A percentile compares a stretch with the other conserved stretches of the same genome.
These are phyloP conservation scores for Drosophila monieri DNA, from an alignment of 2,888 invertebrate genomes.

Conservation along the genomic window DNA sequence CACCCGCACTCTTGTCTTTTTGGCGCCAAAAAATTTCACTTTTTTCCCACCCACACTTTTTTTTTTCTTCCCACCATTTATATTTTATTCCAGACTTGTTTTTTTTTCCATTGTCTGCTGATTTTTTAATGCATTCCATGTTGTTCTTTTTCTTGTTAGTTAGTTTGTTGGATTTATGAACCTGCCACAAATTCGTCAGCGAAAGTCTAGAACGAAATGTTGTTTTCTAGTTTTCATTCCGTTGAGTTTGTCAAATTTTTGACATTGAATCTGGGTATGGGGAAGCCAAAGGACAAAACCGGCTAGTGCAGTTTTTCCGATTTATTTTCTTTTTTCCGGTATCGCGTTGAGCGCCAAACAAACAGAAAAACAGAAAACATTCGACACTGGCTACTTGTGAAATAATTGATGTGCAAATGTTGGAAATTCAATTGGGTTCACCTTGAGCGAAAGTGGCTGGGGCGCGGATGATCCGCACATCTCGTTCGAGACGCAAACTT, in stretches of 20 bases:
- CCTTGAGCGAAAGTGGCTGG: slow-evolving; percentile 41
- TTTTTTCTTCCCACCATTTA: neutral
- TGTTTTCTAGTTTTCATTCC: slow-evolving; percentile 19
- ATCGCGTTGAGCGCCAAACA: slow-evolving; percentile 2
- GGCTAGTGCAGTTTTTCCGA: slow-evolving; percentile 20
- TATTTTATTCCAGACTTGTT: neutral
- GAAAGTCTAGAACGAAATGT: slow-evolving; percentile 30
- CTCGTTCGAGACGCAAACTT: slow-evolving; percentile 21
- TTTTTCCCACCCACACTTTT: slow-evolving; percentile 9
- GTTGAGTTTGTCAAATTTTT: slow-evolving; percentile 50
- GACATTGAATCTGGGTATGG: slow-evolving; percentile 42
- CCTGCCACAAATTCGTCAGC: slow-evolving; percentile 56
- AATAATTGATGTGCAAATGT: slow-evolving; percentile 63
- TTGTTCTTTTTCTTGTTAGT: slow-evolving; percentile 30
- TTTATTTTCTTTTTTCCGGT: slow-evolving; percentile 18
- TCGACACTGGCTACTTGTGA: slow-evolving; percentile 38
- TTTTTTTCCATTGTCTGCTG: slow-evolving; percentile 3
- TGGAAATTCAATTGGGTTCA: slow-evolving; percentile 54
- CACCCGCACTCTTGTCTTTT: slow-evolving; percentile 7
- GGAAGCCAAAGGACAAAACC: neutral
- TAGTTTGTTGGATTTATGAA: slow-evolving; percentile 53
- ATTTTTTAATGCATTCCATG: slow-evolving; percentile 37
- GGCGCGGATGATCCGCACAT: neutral
- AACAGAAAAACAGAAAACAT: slow-evolving; percentile 10
- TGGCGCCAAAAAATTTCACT: slow-evolving; percentile 32